Conservation (phyloP, 1,140 invertebrate genomes). For the Drosophila ercepeae region DNA sequence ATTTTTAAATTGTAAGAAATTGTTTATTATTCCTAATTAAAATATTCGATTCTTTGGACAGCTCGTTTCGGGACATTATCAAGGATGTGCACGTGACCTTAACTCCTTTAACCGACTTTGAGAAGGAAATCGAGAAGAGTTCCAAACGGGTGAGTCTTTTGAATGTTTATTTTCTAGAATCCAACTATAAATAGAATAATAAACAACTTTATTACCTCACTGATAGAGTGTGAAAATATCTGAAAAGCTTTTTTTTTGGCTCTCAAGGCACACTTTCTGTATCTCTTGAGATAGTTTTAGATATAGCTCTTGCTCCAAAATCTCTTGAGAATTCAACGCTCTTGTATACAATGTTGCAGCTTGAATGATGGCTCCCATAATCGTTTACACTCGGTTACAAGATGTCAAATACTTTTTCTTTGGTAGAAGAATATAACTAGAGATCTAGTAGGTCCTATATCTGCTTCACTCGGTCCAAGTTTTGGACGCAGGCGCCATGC, state of each 20-base stretch:
- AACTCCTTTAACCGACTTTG: constrained; percentile 78
- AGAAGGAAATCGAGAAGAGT: constrained; percentile 81
- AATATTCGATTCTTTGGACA: constrained; percentile 8
- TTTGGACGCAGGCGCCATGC: constrained; percentile 47
- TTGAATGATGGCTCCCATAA: constrained; percentile 53
- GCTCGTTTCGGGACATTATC: constrained; percentile 74
- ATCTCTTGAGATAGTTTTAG: constrained; percentile 51
- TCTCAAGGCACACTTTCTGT: constrained; percentile 19
- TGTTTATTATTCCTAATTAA: not conserved
- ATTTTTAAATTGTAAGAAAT: not conserved
- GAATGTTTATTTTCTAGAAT: constrained; percentile 28
- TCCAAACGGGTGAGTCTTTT: constrained; percentile 75
- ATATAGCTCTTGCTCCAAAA: not conserved
- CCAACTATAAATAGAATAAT: constrained; percentile 44
- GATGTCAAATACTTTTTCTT: constrained; percentile 38
- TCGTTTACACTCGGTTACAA: constrained; percentile 53
- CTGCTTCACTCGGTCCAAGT: constrained; percentile 46
- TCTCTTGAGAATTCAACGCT: not conserved
- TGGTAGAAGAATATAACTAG: not conserved
- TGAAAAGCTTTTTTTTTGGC: constrained; percentile 17
- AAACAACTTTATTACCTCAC: constrained; percentile 11
- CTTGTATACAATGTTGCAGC: constrained; percentile 52
- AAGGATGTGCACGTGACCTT: constrained; percentile 80
- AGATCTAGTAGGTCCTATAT: constrained; percentile 19
- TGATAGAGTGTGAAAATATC: not conserved